Percentiles rank a stretch among this genome's conserved stretches.
phyloP scores from a whole-genome alignment of 2,113 vertebrate species.

The Otus sunia region DNA sequence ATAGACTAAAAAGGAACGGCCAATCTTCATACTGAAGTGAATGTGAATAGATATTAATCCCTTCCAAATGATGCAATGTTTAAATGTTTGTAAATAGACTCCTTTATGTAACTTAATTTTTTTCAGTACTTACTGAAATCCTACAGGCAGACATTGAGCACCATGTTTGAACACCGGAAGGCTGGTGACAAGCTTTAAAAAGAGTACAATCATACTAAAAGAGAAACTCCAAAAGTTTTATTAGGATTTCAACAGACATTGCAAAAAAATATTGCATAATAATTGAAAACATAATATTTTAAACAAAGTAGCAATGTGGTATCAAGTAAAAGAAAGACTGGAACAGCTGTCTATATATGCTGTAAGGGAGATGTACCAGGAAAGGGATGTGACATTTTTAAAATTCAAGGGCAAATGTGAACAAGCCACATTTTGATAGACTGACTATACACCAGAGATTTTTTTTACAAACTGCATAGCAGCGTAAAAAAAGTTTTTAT shows the following conservation, averaged over 20 bases:
- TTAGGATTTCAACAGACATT: slow-evolving; percentile 74
- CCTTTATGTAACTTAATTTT: background rate
- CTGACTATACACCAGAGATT: slow-evolving; percentile 23
- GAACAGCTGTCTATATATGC: slow-evolving; percentile 60
- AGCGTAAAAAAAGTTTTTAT: slow-evolving; percentile 55
- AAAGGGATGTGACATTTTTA: slow-evolving; percentile 18
- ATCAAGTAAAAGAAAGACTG: slow-evolving; percentile 67
- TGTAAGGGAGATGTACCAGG: slow-evolving; percentile 55
- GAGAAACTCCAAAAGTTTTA: slow-evolving; percentile 73
- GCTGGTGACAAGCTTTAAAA: background rate
- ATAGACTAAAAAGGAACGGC: background rate
- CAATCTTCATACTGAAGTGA: background rate
- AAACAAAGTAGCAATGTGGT: slow-evolving; percentile 67
- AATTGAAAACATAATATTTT: slow-evolving; percentile 68
- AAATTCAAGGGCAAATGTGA: slow-evolving; percentile 56
- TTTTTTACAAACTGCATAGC: slow-evolving; percentile 68
- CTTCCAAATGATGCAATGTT: background rate
- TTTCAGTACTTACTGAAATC: background rate
- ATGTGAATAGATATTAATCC: background rate
- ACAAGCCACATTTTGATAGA: slow-evolving; percentile 42
- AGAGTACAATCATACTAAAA: slow-evolving; percentile 40
- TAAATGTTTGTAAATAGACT: background rate
- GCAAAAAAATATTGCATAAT: slow-evolving; percentile 71
- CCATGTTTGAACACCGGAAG: background rate
- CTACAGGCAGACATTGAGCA: background rate